Conservation (phyloP, 1,140 invertebrate species). For the Leptopilina clavipes region DNA sequence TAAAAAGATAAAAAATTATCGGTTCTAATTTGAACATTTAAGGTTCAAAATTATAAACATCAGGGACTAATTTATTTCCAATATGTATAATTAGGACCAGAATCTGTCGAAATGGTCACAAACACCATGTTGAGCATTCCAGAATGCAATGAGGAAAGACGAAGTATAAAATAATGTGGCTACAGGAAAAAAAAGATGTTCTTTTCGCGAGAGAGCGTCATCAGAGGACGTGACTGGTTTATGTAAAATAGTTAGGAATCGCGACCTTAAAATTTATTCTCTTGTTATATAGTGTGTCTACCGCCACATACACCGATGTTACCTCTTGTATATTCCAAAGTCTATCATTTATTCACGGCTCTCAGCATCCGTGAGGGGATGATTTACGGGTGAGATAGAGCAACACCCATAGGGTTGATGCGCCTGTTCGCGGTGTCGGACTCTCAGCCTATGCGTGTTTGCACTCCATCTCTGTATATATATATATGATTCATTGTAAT, state of each 20-base stretch:
- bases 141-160: too few relatives aligned
- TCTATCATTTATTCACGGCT: slow-evolving; percentile 62
- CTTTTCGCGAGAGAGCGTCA: neutral
- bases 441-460: slow-evolving; percentile 42
- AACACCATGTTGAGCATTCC: too few relatives aligned
- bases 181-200: slow-evolving; percentile 12
- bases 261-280: slow-evolving; percentile 1
- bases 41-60: too few relatives aligned
- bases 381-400: slow-evolving; percentile 58
- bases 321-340: slow-evolving; percentile 46
- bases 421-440: slow-evolving; percentile 35
- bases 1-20: too few relatives aligned
- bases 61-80: too few relatives aligned
- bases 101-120: too few relatives aligned
- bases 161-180: slow-evolving; percentile 2
- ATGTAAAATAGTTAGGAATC: slow-evolving; percentile 53
- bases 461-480: slow-evolving; percentile 54
- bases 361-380: slow-evolving; percentile 48
- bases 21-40: too few relatives aligned
- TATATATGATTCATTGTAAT: slow-evolving; percentile 66
- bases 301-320: neutral
- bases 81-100: too few relatives aligned
- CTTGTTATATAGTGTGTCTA: too few relatives aligned
- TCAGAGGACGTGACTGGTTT: slow-evolving; percentile 55
- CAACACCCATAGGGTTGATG: slow-evolving; percentile 44